A percentile compares a stretch with the other conserved stretches of the same genome.
Conservation (phyloP, 2,888 invertebrate genomes). For the Drosophila merina region DNA sequence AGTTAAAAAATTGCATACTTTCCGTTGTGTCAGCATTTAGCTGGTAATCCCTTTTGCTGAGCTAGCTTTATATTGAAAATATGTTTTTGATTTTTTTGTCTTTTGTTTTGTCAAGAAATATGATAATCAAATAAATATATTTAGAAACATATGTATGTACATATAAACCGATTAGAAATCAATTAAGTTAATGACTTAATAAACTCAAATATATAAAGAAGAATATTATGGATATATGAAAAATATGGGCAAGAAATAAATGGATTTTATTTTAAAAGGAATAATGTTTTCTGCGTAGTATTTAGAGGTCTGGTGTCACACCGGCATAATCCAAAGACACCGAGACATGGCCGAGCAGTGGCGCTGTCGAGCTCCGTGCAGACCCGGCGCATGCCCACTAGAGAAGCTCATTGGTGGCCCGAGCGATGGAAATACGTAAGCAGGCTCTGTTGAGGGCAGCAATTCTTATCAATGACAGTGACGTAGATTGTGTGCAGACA, state of each 20-base stretch:
- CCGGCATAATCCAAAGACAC: background rate
- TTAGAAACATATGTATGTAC: too few species aligned
- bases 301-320: conserved; percentile 12
- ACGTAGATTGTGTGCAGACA: conserved; percentile 68
- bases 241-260: too few species aligned
- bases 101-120: background rate
- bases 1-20: background rate
- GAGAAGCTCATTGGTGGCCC: conserved; percentile 1
- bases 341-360: conserved; percentile 20
- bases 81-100: background rate
- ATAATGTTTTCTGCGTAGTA: too few species aligned
- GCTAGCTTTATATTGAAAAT: background rate
- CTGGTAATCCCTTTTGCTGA: too few species aligned
- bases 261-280: too few species aligned
- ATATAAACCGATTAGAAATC: too few species aligned
- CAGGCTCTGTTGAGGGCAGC: conserved; percentile 58
- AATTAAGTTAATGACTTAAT: too few species aligned
- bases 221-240: too few species aligned
- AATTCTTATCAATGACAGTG: conserved; percentile 76
- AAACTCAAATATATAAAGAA: too few species aligned
- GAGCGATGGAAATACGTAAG: conserved; percentile 58
- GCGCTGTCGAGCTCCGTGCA: conserved; percentile 47
- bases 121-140: background rate
- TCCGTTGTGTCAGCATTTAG: background rate
- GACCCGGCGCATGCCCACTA: conserved; percentile 63